phyloP scores from a whole-genome alignment of 2,888 invertebrate species.

The Ommatoiulus sabulosus region DNA sequence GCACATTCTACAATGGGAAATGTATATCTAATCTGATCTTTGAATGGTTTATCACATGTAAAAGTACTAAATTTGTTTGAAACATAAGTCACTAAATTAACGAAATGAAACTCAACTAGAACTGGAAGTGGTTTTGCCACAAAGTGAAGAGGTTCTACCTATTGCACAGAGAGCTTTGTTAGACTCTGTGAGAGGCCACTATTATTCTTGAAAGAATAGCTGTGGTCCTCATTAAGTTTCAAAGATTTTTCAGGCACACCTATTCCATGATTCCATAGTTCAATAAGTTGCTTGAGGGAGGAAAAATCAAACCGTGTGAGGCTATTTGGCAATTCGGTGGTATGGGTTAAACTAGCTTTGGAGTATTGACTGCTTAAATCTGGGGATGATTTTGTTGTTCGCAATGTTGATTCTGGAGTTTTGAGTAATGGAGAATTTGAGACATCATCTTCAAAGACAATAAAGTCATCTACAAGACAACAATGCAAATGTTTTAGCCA shows the following conservation, averaged over 20 bases:
- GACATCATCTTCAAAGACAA: not conserved
- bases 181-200: not conserved
- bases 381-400: conserved; percentile 1
- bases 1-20: not conserved
- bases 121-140: not conserved
- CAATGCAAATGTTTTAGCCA: not conserved
- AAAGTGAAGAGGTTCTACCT: not conserved
- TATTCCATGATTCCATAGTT: not conserved
- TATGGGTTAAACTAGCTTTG: not conserved
- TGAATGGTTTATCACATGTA: not conserved
- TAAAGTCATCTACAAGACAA: not conserved
- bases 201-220: not conserved
- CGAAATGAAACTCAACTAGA: not conserved
- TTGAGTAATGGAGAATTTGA: not conserved
- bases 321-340: not conserved
- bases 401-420: not conserved
- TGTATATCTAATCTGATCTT: not conserved
- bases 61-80: not conserved
- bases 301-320: not conserved
- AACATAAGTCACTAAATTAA: not conserved
- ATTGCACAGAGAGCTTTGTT: not conserved
- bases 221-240: not conserved
- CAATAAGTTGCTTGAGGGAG: not conserved
- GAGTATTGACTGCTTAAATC: not conserved
- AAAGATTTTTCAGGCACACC: not conserved